phyloP scores from a whole-genome alignment of 2,888 invertebrate species.

The Apodemia zela region DNA sequence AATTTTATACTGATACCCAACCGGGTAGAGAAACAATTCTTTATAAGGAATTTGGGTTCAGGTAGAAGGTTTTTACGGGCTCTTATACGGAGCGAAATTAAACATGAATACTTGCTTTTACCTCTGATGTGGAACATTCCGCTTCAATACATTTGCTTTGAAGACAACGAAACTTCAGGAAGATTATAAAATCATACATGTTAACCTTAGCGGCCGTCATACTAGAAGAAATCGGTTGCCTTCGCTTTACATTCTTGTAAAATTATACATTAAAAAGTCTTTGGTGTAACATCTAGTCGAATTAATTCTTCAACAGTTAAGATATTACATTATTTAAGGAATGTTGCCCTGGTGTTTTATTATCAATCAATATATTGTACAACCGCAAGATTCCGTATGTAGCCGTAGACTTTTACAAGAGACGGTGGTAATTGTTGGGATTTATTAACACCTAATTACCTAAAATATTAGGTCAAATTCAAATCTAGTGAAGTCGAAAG shows the following conservation, averaged over 20 bases:
- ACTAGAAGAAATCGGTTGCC: neutral
- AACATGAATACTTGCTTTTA: conserved; percentile 77
- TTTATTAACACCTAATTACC: too few relatives aligned
- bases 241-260: neutral
- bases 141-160: conserved; percentile 72
- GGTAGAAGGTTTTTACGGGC: conserved; percentile 63
- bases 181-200: conserved; percentile 52
- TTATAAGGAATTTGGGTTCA: conserved; percentile 60
- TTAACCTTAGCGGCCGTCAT: conserved; percentile 15
- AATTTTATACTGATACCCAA: neutral
- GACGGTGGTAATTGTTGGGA: too few relatives aligned
- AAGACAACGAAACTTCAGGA: conserved; percentile 62
- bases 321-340: neutral
- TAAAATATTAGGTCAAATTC: too few relatives aligned
- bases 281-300: neutral
- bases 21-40: conserved; percentile 39
- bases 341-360: too few relatives aligned
- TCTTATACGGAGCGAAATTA: conserved; percentile 67
- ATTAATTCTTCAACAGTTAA: neutral
- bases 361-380: too few relatives aligned
- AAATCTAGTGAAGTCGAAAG: too few relatives aligned
- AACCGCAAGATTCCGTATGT: too few relatives aligned
- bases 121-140: conserved; percentile 76
- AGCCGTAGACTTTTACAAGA: too few relatives aligned
- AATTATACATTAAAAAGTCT: neutral